Conservation (phyloP, 2,113 vertebrate species). For the Coregonus clupeaformis region DNA sequence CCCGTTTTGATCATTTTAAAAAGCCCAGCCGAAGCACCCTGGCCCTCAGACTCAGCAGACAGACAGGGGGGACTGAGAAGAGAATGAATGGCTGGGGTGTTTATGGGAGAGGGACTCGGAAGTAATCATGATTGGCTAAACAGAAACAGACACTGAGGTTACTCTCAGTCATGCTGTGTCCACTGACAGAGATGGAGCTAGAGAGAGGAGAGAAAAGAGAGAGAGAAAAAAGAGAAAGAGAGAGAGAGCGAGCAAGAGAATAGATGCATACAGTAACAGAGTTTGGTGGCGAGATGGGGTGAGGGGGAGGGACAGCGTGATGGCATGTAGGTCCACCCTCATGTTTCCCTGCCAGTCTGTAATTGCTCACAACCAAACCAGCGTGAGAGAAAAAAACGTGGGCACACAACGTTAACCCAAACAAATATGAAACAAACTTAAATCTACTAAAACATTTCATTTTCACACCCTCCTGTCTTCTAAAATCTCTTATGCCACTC, state of each 20-base stretch:
- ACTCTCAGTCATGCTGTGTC: conserved; percentile 57
- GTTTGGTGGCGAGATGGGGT: conserved; percentile 43
- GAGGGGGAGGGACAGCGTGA: conserved; percentile 26
- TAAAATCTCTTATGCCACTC: not conserved
- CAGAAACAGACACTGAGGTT: conserved; percentile 56
- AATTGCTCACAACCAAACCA: conserved; percentile 29
- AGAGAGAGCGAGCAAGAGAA: not conserved
- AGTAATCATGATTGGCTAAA: conserved; percentile 54
- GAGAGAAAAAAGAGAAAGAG: not conserved
- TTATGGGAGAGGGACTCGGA: conserved; percentile 38
- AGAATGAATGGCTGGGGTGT: conserved; percentile 42
- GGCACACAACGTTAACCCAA: not conserved
- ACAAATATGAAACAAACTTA: conserved; percentile 5
- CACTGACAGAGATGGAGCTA: not conserved
- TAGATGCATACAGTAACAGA: conserved; percentile 35
- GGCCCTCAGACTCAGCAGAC: not conserved
- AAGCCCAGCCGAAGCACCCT: not conserved
- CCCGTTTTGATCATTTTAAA: not conserved
- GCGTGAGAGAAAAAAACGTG: conserved; percentile 5
- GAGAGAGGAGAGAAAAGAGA: not conserved
- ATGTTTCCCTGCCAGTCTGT: conserved; percentile 22
- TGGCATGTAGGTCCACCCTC: conserved; percentile 21
- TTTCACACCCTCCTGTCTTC: not conserved
- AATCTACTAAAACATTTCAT: not conserved
- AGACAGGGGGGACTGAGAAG: not conserved